Percentiles rank a stretch among this genome's conserved stretches.
Conservation (phyloP, 2,797 vertebrate genomes). For the Chelonia mydas region DNA sequence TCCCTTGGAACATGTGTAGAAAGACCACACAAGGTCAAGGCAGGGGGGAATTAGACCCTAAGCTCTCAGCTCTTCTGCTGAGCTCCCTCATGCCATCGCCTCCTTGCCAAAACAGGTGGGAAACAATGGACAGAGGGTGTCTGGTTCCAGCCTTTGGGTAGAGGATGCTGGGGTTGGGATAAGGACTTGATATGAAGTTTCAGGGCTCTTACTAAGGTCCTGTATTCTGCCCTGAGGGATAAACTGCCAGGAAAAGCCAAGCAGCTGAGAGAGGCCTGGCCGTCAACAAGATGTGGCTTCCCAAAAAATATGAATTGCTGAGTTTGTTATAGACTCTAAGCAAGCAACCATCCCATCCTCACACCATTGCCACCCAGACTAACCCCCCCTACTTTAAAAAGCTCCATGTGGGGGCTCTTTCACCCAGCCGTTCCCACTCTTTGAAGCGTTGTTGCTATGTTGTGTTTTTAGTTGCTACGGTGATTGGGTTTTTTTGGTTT, state of each 20-base stretch:
- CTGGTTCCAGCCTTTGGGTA: not conserved
- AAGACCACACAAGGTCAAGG: slow-evolving; percentile 44
- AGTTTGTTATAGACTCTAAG: not conserved
- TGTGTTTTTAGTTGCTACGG: slow-evolving; percentile 58
- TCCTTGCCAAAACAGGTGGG: not conserved
- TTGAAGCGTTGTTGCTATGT: not conserved
- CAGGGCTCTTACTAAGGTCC: not conserved
- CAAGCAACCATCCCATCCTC: not conserved
- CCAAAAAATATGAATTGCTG: not conserved
- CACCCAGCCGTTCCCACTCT: slow-evolving; percentile 34
- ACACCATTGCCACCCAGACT: not conserved
- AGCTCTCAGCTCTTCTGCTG: not conserved
- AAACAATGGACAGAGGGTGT: not conserved
- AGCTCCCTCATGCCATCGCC: not conserved
- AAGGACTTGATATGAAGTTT: not conserved
- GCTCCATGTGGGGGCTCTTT: slow-evolving; percentile 31
- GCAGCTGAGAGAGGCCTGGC: rapidly evolving
- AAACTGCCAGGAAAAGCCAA: not conserved
- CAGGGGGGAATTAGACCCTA: rapidly evolving
- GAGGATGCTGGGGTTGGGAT: not conserved
- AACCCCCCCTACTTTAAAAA: not conserved
- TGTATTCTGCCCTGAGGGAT: not conserved
- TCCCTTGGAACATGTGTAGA: slow-evolving; percentile 2
- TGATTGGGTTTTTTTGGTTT: slow-evolving; percentile 59
- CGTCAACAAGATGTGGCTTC: rapidly evolving